These are phyloP conservation scores for Pammene fasciana DNA, from an alignment of 2,888 invertebrate genomes.

Conservation along the genomic window DNA sequence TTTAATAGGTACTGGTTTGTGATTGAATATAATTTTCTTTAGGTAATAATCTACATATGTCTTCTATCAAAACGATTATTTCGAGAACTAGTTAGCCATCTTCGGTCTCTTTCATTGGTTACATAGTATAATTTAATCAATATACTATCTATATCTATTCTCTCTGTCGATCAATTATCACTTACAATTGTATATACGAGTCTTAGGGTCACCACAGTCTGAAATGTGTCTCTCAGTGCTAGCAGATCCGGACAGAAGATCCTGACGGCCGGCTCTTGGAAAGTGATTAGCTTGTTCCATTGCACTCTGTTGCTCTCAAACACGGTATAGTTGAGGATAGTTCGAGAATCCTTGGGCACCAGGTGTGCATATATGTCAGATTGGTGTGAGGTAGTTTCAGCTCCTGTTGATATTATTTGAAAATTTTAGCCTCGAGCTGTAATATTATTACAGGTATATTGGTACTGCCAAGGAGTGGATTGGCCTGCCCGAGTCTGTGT, in stretches of 20 bases:
- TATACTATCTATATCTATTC: no score
- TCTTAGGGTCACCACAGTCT: slow-evolving; percentile 74
- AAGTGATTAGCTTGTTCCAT: slow-evolving; percentile 82
- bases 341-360: slow-evolving; percentile 58
- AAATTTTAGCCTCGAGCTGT: no score
- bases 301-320: slow-evolving; percentile 78
- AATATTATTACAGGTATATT: no score
- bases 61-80: no score
- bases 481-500: no score
- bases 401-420: slow-evolving; percentile 39
- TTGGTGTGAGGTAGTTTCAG: slow-evolving; percentile 54
- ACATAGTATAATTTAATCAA: no score
- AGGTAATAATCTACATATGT: no score
- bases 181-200: slow-evolving; percentile 80
- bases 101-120: no score
- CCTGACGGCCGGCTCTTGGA: slow-evolving; percentile 76
- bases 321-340: slow-evolving; percentile 66
- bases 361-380: slow-evolving; percentile 63
- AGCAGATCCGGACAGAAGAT: slow-evolving; percentile 79
- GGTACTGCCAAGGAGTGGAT: no score
- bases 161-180: neutral
- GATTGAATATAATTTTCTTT: no score
- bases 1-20: no score
- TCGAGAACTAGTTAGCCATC: no score
- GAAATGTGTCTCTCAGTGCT: slow-evolving; percentile 82